Evolutionary conservation across 2,113 vertebrate genomes (phyloP), one percentile per base, ranked within the genome.

Genomic region (Oplegnathus fasciatus): DNA sequence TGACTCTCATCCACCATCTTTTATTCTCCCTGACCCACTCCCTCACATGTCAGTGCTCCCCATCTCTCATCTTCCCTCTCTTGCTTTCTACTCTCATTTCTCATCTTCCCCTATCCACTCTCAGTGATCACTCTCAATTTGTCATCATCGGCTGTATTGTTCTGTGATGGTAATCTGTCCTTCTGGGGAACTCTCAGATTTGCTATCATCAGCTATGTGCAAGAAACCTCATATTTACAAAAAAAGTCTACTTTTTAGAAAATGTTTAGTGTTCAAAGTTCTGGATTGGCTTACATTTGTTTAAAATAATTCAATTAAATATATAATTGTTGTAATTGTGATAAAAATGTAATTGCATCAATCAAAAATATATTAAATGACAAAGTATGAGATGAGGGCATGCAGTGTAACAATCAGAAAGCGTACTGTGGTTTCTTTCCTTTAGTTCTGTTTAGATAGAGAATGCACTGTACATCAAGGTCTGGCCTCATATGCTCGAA

Each of bases 21-120:
- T 92, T 92, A 91, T 92, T 88, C 86, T 89, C 66, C 66, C 83
- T 91, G 91, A 93, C 86, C 92, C 37, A 26, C 88, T 89, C 84
- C 64, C 44, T 90, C 88, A 66, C 78, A 82, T 92, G 93, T 89
- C 88, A 91, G n/a, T 57, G 86, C 62, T 84, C 81, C 88, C 81
- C 83, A 86, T 94, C 87, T 82, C 86, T 86, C 86, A 85, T 86
- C 78, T 54, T 84, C 72, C 61, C 86, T 76, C 77, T 71, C 70
- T 62, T 30, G n/a, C 77, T 72, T 66, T 84, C 50, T 34, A 52
- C 85, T 69, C 80, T 80, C 77, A 80, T 89, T 89, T 87, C 77
- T 80, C 77, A 84, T 93, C 70, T 70, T 75, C 62, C 67, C 20
- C 80, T 78, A 81, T 92, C 69, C 84, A 82, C 82, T 84, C 79